Conservation (phyloP, 2,113 vertebrate genomes). For the Leptocoma aspasia region DNA sequence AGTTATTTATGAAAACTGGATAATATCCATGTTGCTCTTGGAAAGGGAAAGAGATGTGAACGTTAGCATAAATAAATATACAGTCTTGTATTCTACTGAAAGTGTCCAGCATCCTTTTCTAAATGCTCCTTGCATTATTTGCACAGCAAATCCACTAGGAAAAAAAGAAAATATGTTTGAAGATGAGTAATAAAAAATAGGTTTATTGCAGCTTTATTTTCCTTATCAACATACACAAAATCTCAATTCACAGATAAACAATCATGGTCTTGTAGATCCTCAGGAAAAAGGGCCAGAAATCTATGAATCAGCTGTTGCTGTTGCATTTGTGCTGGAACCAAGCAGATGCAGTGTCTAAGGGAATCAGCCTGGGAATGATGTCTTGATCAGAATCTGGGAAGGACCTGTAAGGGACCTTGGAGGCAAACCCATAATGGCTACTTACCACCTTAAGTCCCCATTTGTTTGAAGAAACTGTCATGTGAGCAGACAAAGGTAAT, state of each 20-base stretch:
- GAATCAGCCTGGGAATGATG: background rate
- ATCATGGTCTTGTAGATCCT: background rate
- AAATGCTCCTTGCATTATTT: background rate
- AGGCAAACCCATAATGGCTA: accelerated
- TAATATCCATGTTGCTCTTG: background rate
- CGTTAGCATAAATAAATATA: background rate
- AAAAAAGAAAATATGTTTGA: background rate
- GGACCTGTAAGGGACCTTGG: background rate
- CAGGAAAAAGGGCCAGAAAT: background rate
- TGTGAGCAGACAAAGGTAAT: background rate
- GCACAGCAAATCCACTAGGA: background rate
- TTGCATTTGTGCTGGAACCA: background rate
- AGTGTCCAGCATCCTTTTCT: background rate
- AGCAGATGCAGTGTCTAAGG: background rate
- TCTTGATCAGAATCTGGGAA: background rate
- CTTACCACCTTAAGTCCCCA: background rate
- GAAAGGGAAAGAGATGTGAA: background rate
- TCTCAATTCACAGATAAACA: background rate
- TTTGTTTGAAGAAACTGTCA: background rate
- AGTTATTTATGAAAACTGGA: background rate
- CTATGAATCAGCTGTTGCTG: background rate
- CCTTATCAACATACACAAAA: background rate
- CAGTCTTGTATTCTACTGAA: background rate
- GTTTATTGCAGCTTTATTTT: background rate
- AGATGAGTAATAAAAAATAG: background rate